Conservation (phyloP, 2,888 invertebrate species). For the Drosophila mettleri region DNA sequence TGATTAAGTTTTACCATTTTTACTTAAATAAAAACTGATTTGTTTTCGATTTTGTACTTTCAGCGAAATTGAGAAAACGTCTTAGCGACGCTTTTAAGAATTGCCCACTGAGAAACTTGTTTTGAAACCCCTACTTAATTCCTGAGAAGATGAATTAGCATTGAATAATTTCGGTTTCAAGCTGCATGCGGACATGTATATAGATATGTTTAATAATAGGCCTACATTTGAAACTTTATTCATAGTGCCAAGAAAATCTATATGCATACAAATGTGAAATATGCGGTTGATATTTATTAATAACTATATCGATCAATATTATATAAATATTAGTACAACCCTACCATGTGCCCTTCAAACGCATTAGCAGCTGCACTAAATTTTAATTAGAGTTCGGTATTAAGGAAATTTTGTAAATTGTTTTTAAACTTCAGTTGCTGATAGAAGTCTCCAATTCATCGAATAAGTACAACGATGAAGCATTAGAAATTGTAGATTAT, state of each 20-base stretch:
- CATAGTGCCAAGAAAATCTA: slow-evolving; percentile 63
- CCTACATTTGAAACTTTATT: slow-evolving; percentile 37
- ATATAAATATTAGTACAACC: slow-evolving; percentile 51
- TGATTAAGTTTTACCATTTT: slow-evolving; percentile 47
- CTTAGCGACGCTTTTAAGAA: slow-evolving; percentile 83
- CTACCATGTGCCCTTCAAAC: slow-evolving; percentile 62
- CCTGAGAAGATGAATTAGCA: slow-evolving; percentile 25
- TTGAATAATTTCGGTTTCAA: slow-evolving; percentile 82
- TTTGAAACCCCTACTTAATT: slow-evolving; percentile 54
- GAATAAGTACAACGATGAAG: slow-evolving; percentile 56
- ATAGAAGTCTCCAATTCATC: slow-evolving; percentile 28
- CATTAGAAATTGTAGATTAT: slow-evolving; percentile 40
- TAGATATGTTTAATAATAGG: slow-evolving; percentile 18
- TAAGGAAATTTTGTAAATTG: slow-evolving; percentile 16
- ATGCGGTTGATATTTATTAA: slow-evolving; percentile 17
- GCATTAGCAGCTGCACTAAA: slow-evolving; percentile 57
- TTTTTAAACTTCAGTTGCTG: neutral
- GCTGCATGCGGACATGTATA: slow-evolving; percentile 26
- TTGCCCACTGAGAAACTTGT: slow-evolving; percentile 82
- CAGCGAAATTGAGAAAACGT: slow-evolving; percentile 84
- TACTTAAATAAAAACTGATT: slow-evolving; percentile 51
- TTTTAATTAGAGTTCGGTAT: slow-evolving; percentile 48
- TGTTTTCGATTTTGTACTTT: slow-evolving; percentile 71
- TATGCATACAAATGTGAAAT: slow-evolving; percentile 24
- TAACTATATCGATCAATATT: slow-evolving; percentile 20